These are phyloP conservation scores for Puma concolor DNA, from an alignment of 2,113 vertebrate species.

Conservation along the genomic window DNA sequence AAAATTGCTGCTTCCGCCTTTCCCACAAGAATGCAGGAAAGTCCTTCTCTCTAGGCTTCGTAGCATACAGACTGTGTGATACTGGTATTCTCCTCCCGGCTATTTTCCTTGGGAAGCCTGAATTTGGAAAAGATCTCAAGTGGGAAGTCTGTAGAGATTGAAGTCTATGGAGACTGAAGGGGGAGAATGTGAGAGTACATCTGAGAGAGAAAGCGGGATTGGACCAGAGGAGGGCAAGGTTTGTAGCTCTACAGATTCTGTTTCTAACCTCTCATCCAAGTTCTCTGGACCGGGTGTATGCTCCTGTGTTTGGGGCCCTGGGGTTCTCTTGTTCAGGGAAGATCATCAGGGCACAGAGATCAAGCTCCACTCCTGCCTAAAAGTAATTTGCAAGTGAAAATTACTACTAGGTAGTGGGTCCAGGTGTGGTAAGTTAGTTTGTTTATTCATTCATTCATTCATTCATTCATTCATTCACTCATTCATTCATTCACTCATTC, in stretches of 20 bases:
- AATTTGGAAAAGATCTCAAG: neutral
- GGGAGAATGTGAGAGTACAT: neutral
- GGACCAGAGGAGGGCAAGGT: neutral
- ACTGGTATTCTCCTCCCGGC: neutral
- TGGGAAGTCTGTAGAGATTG: neutral
- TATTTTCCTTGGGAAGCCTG: neutral
- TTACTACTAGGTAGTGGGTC: neutral
- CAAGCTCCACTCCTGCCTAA: neutral
- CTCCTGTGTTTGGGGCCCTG: neutral
- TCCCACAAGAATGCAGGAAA: neutral
- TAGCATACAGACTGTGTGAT: neutral
- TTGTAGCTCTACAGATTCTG: neutral
- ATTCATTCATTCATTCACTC: no score
- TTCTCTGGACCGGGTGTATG: neutral
- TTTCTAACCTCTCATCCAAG: neutral
- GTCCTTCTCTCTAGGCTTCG: neutral
- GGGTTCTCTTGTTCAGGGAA: neutral
- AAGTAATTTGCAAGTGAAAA: neutral
- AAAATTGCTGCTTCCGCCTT: neutral
- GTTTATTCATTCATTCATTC: accelerated
- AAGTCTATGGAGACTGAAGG: neutral
- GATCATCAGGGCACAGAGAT: neutral
- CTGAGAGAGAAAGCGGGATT: neutral
- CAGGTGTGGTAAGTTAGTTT: neutral
- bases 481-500: no score